These are phyloP conservation scores for Scaeva pyrastri DNA, from an alignment of 2,888 invertebrate species.

Conservation along the genomic window DNA sequence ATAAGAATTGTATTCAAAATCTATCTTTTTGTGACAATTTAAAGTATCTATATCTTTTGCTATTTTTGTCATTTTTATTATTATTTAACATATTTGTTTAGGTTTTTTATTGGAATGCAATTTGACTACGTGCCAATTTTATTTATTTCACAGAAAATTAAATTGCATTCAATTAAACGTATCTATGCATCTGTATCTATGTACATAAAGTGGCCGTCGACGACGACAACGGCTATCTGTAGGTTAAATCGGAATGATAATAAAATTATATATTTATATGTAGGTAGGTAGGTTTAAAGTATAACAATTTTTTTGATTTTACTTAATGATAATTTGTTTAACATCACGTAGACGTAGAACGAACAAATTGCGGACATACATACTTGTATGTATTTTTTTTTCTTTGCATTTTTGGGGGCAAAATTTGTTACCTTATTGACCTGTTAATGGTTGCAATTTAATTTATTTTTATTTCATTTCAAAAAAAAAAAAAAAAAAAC, in stretches of 20 bases:
- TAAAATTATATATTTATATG: background rate
- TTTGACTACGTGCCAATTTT: constrained; percentile 74
- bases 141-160: constrained; percentile 66
- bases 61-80: constrained; percentile 64
- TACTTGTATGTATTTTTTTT: no score
- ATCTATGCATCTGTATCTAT: background rate
- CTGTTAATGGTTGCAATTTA: constrained; percentile 5
- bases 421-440: constrained; percentile 24
- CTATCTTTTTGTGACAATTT: constrained; percentile 14
- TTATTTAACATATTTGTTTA: constrained; percentile 38
- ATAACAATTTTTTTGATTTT: background rate
- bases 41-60: constrained; percentile 44
- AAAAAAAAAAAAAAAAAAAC: no score
- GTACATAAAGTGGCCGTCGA: no score
- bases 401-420: no score
- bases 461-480: background rate
- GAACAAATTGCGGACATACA: constrained; percentile 6
- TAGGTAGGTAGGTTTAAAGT: background rate
- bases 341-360: background rate
- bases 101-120: constrained; percentile 72
- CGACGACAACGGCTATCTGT: background rate
- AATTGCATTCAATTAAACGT: constrained; percentile 55
- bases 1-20: constrained; percentile 21
- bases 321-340: background rate
- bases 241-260: constrained; percentile 29